A percentile compares a stretch with the other conserved stretches of the same genome.
Conservation (phyloP, 2,113 vertebrate species). For the Microcebus jonahi region DNA sequence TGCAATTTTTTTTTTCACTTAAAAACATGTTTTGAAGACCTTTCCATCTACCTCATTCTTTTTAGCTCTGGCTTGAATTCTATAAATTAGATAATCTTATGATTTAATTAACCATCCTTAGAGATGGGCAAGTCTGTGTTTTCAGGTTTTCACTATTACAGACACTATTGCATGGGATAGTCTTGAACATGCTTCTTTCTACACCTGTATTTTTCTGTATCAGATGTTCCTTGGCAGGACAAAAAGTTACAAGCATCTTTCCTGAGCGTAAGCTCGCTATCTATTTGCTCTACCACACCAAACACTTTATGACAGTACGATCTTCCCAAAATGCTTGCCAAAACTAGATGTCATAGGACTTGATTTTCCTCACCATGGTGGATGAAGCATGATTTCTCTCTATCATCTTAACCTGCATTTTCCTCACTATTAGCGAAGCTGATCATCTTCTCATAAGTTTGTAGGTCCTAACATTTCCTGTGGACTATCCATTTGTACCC, state of each 20-base stretch:
- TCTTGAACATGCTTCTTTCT: not conserved
- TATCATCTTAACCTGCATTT: not conserved
- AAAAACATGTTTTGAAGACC: not conserved
- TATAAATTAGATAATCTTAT: not conserved
- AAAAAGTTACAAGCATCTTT: not conserved
- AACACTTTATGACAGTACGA: not conserved
- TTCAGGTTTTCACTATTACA: not conserved
- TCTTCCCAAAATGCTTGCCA: not conserved
- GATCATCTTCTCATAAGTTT: not conserved
- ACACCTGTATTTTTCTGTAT: not conserved
- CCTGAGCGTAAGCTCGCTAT: not conserved
- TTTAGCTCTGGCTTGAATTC: slow-evolving; percentile 23
- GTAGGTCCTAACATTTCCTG: not conserved
- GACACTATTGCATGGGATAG: not conserved
- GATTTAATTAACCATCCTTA: not conserved
- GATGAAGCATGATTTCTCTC: not conserved
- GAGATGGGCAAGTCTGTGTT: not conserved
- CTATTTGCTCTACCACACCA: not conserved
- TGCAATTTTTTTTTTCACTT: slow-evolving; percentile 20
- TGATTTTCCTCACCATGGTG: not conserved
- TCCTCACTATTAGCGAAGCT: not conserved
- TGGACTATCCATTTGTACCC: not conserved
- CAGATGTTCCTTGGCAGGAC: not conserved
- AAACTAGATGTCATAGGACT: slow-evolving; percentile 21
- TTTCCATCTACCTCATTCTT: not conserved